A percentile compares a stretch with the other conserved stretches of the same genome.
Conservation (phyloP, 2,797 vertebrate species). For the Fratercula arctica region DNA sequence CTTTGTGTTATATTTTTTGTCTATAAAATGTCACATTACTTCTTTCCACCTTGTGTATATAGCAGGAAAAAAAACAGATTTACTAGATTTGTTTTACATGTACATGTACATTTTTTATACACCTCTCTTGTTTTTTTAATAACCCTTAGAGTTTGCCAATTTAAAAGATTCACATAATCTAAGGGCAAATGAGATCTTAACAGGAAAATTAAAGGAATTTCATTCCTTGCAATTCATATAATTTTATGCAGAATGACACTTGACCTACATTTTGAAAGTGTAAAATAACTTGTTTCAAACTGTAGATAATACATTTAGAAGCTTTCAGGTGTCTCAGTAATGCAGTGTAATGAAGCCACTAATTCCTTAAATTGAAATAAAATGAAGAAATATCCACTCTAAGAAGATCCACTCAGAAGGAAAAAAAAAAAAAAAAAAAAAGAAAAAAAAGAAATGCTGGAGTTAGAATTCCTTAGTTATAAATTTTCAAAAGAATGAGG, state of each 20-base stretch:
- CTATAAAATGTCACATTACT: not conserved
- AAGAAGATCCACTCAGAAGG: not conserved
- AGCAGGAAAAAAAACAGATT: not conserved
- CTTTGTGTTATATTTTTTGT: not conserved
- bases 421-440: not conserved
- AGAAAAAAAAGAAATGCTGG: not conserved
- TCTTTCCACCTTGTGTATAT: not conserved
- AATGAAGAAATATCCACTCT: not conserved
- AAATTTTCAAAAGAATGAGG: not conserved
- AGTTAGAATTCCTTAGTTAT: not conserved
- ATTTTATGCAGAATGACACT: not conserved
- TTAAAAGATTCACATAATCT: not conserved
- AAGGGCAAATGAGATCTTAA: not conserved
- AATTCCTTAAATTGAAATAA: not conserved
- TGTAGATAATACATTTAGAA: not conserved
- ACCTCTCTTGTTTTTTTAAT: not conserved
- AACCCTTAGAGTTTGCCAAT: not conserved
- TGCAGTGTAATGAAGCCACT: not conserved
- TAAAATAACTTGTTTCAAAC: not conserved
- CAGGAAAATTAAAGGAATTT: conserved; percentile 10
- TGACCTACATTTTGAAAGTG: not conserved
- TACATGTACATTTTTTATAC: not conserved
- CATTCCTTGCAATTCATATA: not conserved
- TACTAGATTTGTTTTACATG: not conserved
- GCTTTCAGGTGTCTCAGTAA: not conserved